Conservation (phyloP, 2,113 vertebrate genomes). For the Burhinus bistriatus region DNA sequence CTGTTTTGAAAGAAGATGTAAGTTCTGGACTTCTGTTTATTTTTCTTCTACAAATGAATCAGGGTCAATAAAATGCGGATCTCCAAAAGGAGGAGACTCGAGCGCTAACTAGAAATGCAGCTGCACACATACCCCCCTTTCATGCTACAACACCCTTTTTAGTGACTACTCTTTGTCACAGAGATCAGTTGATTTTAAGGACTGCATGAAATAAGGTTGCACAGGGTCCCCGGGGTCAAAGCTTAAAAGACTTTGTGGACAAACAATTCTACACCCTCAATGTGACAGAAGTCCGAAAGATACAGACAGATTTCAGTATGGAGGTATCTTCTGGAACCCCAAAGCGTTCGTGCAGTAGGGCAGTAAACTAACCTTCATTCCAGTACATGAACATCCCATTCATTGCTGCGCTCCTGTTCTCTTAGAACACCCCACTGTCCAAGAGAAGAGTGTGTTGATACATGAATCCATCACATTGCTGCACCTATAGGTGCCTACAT, state of each 20-base stretch:
- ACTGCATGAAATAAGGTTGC: neutral
- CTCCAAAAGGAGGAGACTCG: neutral
- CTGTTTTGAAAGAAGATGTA: conserved; percentile 19
- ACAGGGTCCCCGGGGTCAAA: neutral
- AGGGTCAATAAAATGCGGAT: neutral
- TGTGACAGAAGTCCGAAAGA: neutral
- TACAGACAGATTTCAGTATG: neutral
- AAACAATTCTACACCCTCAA: neutral
- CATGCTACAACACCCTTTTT: neutral
- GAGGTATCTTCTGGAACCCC: neutral
- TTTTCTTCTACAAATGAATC: conserved; percentile 21
- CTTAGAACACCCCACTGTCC: neutral
- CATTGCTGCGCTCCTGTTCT: neutral
- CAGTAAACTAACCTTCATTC: neutral
- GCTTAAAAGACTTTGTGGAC: neutral
- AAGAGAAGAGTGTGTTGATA: neutral
- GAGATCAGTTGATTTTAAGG: neutral
- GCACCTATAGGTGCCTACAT: neutral
- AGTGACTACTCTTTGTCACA: neutral
- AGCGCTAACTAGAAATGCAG: neutral
- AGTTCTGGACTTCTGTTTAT: conserved; percentile 26
- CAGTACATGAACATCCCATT: neutral
- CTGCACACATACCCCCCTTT: neutral
- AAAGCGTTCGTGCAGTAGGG: neutral
- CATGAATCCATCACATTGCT: neutral